These are phyloP conservation scores for Perdita meconis DNA, from an alignment of 2,888 invertebrate species.

Conservation along the genomic window DNA sequence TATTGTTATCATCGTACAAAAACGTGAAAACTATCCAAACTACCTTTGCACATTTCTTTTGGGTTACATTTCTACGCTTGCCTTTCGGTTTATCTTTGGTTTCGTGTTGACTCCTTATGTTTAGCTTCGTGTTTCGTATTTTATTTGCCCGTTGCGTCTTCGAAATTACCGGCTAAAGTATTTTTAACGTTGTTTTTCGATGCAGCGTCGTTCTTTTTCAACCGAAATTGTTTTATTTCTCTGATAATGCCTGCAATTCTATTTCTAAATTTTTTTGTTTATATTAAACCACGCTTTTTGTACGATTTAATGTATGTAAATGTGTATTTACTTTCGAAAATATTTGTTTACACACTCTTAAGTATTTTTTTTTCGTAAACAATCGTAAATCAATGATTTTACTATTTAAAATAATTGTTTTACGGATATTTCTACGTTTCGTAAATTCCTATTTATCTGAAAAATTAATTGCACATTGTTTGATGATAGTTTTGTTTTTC, in stretches of 20 bases:
- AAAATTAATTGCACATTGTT: too few species aligned
- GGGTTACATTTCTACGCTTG: background rate
- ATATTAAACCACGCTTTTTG: background rate
- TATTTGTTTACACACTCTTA: too few species aligned
- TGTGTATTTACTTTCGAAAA: too few species aligned
- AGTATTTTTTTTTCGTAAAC: too few species aligned
- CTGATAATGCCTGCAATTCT: background rate
- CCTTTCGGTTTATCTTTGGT: slow-evolving; percentile 2
- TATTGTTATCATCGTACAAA: too few species aligned
- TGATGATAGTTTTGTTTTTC: too few species aligned
- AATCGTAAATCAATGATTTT: too few species aligned
- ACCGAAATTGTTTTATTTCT: background rate
- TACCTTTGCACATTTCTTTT: slow-evolving; percentile 36
- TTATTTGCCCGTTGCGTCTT: slow-evolving; percentile 42
- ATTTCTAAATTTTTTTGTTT: background rate
- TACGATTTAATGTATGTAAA: background rate
- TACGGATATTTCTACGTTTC: too few species aligned
- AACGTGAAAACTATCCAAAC: slow-evolving; percentile 38
- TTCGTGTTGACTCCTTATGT: slow-evolving; percentile 22
- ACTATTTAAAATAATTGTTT: too few species aligned
- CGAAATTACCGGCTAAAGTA: slow-evolving; percentile 16
- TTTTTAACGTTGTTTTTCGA: too few species aligned
- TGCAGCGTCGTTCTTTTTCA: background rate
- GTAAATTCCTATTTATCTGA: background rate
- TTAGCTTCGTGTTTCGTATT: slow-evolving; percentile 28